Conservation (phyloP, 2,797 vertebrate species). For the Bovichtus variegatus region DNA sequence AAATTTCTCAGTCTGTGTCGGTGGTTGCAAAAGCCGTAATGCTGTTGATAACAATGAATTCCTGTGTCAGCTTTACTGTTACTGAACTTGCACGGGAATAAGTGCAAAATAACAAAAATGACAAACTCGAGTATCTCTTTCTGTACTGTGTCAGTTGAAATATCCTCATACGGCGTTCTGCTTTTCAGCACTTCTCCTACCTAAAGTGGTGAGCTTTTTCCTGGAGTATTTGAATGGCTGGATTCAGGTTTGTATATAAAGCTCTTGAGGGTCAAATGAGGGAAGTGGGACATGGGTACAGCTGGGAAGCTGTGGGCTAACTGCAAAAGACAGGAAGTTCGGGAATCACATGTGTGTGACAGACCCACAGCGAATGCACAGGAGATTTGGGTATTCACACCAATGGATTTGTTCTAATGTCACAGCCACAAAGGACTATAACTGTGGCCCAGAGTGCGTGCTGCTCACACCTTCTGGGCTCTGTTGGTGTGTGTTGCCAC, state of each 20-base stretch:
- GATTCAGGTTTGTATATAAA: slow-evolving; percentile 29
- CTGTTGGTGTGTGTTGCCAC: slow-evolving; percentile 48
- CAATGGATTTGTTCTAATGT: slow-evolving; percentile 39
- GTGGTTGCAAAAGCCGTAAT: slow-evolving; percentile 11
- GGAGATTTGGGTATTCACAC: slow-evolving; percentile 42
- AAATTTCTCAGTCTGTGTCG: not conserved
- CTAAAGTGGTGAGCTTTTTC: slow-evolving; percentile 15
- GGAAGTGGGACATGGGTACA: slow-evolving; percentile 71
- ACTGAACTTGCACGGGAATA: slow-evolving; percentile 37
- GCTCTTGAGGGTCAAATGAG: slow-evolving; percentile 59
- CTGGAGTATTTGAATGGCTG: slow-evolving; percentile 12
- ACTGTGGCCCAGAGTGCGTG: slow-evolving; percentile 24
- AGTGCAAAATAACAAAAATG: slow-evolving; percentile 43
- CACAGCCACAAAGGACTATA: slow-evolving; percentile 22
- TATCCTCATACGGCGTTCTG: slow-evolving; percentile 9
- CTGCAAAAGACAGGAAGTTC: slow-evolving; percentile 40
- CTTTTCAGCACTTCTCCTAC: slow-evolving; percentile 32
- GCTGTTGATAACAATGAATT: slow-evolving; percentile 16
- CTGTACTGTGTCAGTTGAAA: slow-evolving; percentile 16
- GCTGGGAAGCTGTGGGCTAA: slow-evolving; percentile 57
- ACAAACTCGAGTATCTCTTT: slow-evolving; percentile 36
- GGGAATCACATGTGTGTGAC: slow-evolving; percentile 64
- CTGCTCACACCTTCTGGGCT: slow-evolving; percentile 44
- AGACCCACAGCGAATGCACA: slow-evolving; percentile 44
- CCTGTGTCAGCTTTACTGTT: slow-evolving; percentile 9